Conservation (phyloP, 2,888 invertebrate genomes). For the Polymixis flavicincta region DNA sequence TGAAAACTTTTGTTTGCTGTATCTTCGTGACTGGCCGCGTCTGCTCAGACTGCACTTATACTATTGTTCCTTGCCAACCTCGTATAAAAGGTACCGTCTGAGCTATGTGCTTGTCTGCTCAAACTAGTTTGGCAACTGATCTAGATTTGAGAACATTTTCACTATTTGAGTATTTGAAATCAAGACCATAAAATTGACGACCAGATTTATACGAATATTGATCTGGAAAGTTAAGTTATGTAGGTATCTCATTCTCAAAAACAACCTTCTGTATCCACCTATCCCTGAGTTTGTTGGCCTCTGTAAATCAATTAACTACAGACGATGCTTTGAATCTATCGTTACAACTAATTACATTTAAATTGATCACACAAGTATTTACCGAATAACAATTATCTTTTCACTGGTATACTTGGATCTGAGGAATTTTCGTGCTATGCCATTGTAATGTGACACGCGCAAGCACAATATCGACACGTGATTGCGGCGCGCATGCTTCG, state of each 20-base stretch:
- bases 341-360: constrained; percentile 17
- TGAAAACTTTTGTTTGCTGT: constrained; percentile 63
- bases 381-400: constrained; percentile 18
- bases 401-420: constrained; percentile 15
- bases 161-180: constrained; percentile 36
- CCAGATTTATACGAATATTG: constrained; percentile 17
- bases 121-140: constrained; percentile 60
- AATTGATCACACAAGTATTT: constrained; percentile 6
- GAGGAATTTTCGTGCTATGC: constrained; percentile 54
- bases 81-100: constrained; percentile 46
- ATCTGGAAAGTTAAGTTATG: constrained; percentile 23
- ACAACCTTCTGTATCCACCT: constrained; percentile 3
- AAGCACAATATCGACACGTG: constrained; percentile 58
- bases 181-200: constrained; percentile 28
- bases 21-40: constrained; percentile 55
- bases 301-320: constrained; percentile 28
- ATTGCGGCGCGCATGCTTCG: constrained; percentile 58
- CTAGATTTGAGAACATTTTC: constrained; percentile 53
- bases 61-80: constrained; percentile 44
- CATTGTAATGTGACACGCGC: constrained; percentile 62
- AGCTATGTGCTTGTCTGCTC: constrained; percentile 39
- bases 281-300: constrained; percentile 23
- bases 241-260: not conserved
- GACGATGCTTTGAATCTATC: constrained; percentile 31
- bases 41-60: constrained; percentile 50